These are phyloP conservation scores for Microctonus hyperodae DNA, from an alignment of 2,888 invertebrate genomes.

Conservation along the genomic window DNA sequence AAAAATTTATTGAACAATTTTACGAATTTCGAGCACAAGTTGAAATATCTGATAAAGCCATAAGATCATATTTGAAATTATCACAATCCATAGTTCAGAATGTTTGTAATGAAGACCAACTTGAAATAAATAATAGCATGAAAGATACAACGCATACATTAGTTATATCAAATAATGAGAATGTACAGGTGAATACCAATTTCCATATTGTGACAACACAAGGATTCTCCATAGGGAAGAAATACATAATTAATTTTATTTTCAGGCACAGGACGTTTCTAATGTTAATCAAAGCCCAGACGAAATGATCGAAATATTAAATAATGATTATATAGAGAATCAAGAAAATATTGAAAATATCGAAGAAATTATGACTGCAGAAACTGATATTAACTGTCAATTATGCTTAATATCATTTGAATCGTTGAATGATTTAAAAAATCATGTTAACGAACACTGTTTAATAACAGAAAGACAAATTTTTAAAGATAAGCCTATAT, in stretches of 20 bases:
- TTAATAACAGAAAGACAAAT: constrained; percentile 29
- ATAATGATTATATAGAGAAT: constrained; percentile 23
- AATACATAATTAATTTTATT: neutral
- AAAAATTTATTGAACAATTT: constrained; percentile 46
- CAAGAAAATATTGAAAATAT: constrained; percentile 12
- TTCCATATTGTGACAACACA: too few species aligned
- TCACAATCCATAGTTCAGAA: neutral
- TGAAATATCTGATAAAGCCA: constrained; percentile 47
- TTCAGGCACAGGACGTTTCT: neutral
- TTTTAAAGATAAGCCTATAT: neutral
- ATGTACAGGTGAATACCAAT: constrained; percentile 11
- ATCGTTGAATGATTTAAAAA: constrained; percentile 43
- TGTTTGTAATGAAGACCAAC: constrained; percentile 10
- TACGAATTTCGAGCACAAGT: constrained; percentile 49
- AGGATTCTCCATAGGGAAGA: too few species aligned
- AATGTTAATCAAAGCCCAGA: neutral
- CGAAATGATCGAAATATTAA: constrained; percentile 26
- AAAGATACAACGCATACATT: constrained; percentile 16
- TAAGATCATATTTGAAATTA: constrained; percentile 43
- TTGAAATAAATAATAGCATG: neutral
- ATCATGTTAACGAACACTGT: constrained; percentile 49
- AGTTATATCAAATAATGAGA: neutral
- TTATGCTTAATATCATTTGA: constrained; percentile 46
- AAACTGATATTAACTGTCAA: constrained; percentile 47
- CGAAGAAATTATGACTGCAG: constrained; percentile 24